A percentile compares a stretch with the other conserved stretches of the same genome.
Evolutionary conservation across 2,113 vertebrate species (phyloP).

Genomic region (Phocoena sinus): DNA sequence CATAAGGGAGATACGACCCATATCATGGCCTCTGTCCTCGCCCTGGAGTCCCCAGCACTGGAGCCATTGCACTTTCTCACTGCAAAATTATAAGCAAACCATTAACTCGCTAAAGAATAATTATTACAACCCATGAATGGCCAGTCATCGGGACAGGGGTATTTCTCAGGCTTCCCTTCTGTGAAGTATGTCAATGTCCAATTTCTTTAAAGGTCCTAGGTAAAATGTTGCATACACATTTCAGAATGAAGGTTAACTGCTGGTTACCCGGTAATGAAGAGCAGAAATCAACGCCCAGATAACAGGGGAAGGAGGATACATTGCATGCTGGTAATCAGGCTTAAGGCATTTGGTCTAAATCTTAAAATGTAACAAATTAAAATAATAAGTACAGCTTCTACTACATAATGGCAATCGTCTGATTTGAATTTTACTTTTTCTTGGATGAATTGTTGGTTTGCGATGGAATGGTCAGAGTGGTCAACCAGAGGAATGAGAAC

Average conservation of each 20-base stretch:
- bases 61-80: not conserved
- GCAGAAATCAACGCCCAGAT: not conserved
- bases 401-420: not conserved
- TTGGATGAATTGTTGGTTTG: not conserved
- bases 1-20: not conserved
- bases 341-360: not conserved
- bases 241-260: not conserved
- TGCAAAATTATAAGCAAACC: not conserved
- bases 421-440: constrained; percentile 2
- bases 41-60: not conserved
- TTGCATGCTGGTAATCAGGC: not conserved
- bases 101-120: not conserved
- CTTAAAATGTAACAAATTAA: not conserved
- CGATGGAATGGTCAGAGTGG: not conserved
- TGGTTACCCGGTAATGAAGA: not conserved
- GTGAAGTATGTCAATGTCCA: not conserved
- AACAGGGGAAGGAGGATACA: not conserved
- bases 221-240: not conserved
- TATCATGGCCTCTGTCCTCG: not conserved
- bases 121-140: not conserved
- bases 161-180: not conserved
- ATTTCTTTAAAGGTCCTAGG: not conserved
- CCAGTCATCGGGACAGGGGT: not conserved
- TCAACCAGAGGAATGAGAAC: constrained; percentile 33
- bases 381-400: not conserved